Base-by-base conservation (phyloP, 2,113 vertebrate genomes). In the Girardinichthys multiradiatus region DNA sequence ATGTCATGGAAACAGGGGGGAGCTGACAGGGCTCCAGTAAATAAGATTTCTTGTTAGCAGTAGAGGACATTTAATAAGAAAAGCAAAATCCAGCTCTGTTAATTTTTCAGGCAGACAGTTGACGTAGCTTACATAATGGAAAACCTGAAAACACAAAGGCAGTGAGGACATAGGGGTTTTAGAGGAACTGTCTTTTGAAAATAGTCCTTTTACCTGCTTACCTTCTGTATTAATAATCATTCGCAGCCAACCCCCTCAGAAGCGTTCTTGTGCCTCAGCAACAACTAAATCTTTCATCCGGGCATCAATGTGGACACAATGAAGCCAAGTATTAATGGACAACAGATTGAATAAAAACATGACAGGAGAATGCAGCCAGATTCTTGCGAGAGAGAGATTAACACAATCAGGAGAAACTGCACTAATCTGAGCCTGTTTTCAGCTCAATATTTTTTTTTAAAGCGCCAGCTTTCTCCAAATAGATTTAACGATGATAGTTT, bases 21-120 rank as follows among this genome's bases (percentile, higher is more conserved):
- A 68, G 54, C 63, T 60, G 72, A 65, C 79, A 70, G 74, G 42
- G 66, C 72, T 65, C 77, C 57, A 68, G 70, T 61, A 6, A 78
- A 76, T 77, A 45, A 82, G 72, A 67, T 71, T 81, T 72, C 78
- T 81, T 37, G 72, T 84, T 84, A 80, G 78, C 58, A 74, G 31
- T 68, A 48, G 62, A 69, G 29, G 61, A 63, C 63, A 86, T 63
- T 3, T 4, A 12, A 29, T 21, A n/a, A 54, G 21, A 8, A 60
- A 37, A 80, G 60, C 24, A 7, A 64, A 70, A 64, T 42, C 21
- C 30, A 57, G 69, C 54, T 24, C 48, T 3, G 21, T 24, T 54
- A n/a, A 24, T 54, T 54, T 54, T 54, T 54, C 21, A 54, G 17
- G 24, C 21, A 54, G 10, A 54, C 48, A 11, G 21, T 8, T 21